Conservation (phyloP, 2,797 vertebrate genomes). For the Rhynchonycteris naso region DNA sequence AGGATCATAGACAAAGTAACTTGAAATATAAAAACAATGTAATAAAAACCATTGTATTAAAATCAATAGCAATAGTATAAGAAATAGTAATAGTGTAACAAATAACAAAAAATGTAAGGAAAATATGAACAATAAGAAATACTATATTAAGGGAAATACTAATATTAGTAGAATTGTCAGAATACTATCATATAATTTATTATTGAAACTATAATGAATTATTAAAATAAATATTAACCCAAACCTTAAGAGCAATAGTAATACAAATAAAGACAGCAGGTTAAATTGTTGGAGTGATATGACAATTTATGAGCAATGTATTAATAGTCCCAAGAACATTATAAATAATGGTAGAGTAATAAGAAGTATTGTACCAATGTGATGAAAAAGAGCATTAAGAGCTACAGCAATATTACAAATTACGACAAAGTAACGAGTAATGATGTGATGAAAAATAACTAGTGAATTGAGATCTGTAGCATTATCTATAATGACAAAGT, state of each 20-base stretch:
- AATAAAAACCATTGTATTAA: background rate
- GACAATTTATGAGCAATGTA: conserved; percentile 69
- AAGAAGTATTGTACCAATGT: conserved; percentile 32
- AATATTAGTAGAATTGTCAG: background rate
- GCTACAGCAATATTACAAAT: conserved; percentile 60
- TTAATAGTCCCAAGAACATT: conserved; percentile 62
- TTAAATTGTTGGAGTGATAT: conserved; percentile 48
- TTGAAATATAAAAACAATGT: background rate
- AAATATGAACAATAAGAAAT: conserved; percentile 54
- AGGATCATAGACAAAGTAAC: conserved; percentile 26
- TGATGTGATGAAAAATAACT: conserved; percentile 65
- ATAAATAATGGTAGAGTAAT: conserved; percentile 67
- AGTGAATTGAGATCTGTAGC: conserved; percentile 36
- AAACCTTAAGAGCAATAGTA: conserved; percentile 45
- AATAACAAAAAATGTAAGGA: background rate
- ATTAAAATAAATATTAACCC: conserved; percentile 49
- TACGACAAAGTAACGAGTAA: conserved; percentile 61
- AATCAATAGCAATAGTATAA: background rate
- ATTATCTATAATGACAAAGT: conserved; percentile 61
- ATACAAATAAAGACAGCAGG: conserved; percentile 39
- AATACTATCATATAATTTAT: background rate
- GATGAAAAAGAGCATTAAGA: conserved; percentile 68
- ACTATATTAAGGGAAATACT: conserved; percentile 6
- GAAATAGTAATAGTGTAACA: background rate
- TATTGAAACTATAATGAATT: conserved; percentile 27